Evolutionary conservation across 1,140 invertebrate species (phyloP).

Genomic region (Globodera ellingtonae): DNA sequence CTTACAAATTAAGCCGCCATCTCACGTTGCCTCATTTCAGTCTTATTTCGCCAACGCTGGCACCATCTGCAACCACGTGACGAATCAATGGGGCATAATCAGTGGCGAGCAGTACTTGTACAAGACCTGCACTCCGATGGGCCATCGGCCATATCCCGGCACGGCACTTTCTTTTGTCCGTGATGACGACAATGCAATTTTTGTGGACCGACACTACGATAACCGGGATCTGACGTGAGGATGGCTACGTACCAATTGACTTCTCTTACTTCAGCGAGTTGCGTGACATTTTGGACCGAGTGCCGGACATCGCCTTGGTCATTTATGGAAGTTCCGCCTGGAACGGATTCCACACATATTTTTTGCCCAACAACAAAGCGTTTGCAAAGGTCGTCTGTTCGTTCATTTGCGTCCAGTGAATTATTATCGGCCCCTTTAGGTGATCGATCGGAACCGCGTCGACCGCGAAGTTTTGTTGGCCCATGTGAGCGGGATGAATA

Average conservation of each 20-base stretch:
- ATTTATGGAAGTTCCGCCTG: slow-evolving; percentile 63
- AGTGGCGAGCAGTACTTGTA: slow-evolving; percentile 64
- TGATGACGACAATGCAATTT: slow-evolving; percentile 58
- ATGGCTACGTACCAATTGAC: background rate
- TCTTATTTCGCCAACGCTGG: slow-evolving; percentile 64
- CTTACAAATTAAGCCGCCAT: no score
- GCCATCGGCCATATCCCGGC: slow-evolving; percentile 64
- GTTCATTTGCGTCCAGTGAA: background rate
- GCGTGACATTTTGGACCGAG: slow-evolving; percentile 61
- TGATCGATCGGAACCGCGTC: slow-evolving; percentile 62
- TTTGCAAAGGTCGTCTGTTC: slow-evolving; percentile 47
- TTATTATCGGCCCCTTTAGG: background rate
- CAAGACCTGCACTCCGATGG: slow-evolving; percentile 63
- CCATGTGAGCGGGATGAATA: slow-evolving; percentile 63
- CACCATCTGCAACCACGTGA: slow-evolving; percentile 60
- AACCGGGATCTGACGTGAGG: slow-evolving; percentile 60
- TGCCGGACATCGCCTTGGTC: slow-evolving; percentile 63
- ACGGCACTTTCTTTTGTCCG: slow-evolving; percentile 61
- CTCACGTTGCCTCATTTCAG: slow-evolving; percentile 39
- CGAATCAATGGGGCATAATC: slow-evolving; percentile 65
- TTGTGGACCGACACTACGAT: slow-evolving; percentile 63
- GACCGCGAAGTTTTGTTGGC: slow-evolving; percentile 64
- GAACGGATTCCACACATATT: slow-evolving; percentile 65
- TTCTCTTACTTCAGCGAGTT: slow-evolving; percentile 50
- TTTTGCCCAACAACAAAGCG: slow-evolving; percentile 61